These are phyloP conservation scores for Oryzias javanicus DNA, from an alignment of 2,113 vertebrate genomes.

Conservation along the genomic window DNA sequence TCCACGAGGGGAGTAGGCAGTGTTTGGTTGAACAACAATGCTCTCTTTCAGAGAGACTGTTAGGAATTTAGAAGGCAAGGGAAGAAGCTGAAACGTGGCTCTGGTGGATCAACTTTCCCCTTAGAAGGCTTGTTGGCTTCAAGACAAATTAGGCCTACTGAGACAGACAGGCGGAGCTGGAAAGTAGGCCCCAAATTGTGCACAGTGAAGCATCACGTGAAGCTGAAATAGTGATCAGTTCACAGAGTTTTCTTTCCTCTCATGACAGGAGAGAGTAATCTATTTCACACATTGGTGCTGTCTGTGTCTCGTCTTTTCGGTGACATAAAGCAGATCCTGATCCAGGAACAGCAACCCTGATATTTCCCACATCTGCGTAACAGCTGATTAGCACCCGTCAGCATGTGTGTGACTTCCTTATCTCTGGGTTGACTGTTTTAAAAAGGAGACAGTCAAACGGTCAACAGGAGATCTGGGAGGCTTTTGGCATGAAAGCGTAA, in stretches of 20 bases:
- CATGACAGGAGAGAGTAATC: constrained; percentile 12
- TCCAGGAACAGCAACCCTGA: constrained; percentile 41
- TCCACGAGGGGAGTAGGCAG: constrained; percentile 43
- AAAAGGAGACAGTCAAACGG: constrained; percentile 24
- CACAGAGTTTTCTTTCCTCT: constrained; percentile 34
- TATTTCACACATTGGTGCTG: constrained; percentile 61
- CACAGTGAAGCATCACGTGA: constrained; percentile 19
- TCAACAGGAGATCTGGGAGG: constrained; percentile 1
- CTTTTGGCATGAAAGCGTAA: constrained; percentile 7
- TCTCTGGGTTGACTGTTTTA: constrained; percentile 54
- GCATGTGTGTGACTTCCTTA: constrained; percentile 45
- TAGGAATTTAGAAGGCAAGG: constrained; percentile 68
- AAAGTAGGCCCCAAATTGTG: constrained; percentile 21
- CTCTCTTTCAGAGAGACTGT: constrained; percentile 72
- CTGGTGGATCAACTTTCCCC: constrained; percentile 53
- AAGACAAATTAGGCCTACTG: constrained; percentile 32
- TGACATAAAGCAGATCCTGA: constrained; percentile 61
- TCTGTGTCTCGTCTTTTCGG: constrained; percentile 31
- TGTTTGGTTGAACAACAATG: constrained; percentile 69
- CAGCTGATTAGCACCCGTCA: constrained; percentile 57
- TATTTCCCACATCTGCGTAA: constrained; percentile 53
- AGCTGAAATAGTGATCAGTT: constrained; percentile 19
- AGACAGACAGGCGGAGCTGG: constrained; percentile 15
- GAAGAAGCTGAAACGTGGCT: constrained; percentile 61
- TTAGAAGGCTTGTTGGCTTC: constrained; percentile 27